Base-by-base conservation (phyloP, 2,888 invertebrate species). In the Luperina nickerlii region DNA sequence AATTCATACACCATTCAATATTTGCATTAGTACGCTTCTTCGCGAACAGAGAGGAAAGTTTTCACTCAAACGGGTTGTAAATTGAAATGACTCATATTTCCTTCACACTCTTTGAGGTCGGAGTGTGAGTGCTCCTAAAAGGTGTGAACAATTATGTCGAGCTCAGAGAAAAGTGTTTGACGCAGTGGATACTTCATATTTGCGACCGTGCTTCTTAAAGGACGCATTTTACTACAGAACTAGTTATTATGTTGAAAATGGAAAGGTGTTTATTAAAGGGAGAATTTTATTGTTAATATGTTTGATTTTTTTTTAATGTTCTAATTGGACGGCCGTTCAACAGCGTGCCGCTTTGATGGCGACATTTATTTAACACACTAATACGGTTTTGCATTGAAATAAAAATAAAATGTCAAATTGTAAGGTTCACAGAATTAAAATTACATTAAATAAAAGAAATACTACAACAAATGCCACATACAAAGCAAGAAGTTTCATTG, bases 91-190 rank as follows among this genome's bases (percentile, higher is more conserved):
- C 32, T 45, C 67, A 51, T 42, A 48, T 82, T 73, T 86, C 57
- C 11, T 82, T 8, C 57, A 13, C 57, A 18, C n/a, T 65, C 32
- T 85, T 85, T 74, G 68, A 82, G 15, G 51, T 72, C 9, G n/a
- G n/a, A 62, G 62, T 62, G 38, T 62, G 68, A 85, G 32, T 13
- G 15, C 67, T 73, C 38, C n/a, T 72, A 57, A 81, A 65, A 82
- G 68, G 82, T 74, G 74, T 65, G 63, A 86, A 86, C 74, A 74
- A 86, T 82, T 82, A 81, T 66, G 68, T 20, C 13, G 54, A 63
- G 48, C 18, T 42, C 13, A n/a, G 65, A n/a, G 27, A 27, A 67
- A 38, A 45, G 20, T 48, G 7, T 65, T 57, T 68, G 45, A 38
- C 18, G 11, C 18, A 57, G 42, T 15, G 42, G 60, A 32, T 60